phyloP scores from a whole-genome alignment of 2,113 vertebrate species.

The Telmatochromis brachygnathus region DNA sequence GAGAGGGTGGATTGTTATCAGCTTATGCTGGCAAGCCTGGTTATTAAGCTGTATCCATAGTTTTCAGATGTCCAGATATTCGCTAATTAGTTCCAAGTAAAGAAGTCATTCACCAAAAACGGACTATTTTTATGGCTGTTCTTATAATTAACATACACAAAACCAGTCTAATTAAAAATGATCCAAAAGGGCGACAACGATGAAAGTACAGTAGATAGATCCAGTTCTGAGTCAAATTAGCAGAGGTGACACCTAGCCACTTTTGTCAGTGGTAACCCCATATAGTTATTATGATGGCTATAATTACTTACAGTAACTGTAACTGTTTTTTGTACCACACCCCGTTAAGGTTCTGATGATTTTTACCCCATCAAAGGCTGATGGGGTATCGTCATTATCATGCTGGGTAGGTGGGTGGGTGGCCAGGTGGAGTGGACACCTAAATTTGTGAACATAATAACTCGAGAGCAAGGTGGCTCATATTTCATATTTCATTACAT shows the following conservation, averaged over 20 bases:
- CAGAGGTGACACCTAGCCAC: neutral
- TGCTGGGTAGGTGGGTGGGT: neutral
- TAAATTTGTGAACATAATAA: neutral
- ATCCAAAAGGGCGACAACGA: neutral
- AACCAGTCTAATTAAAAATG: neutral
- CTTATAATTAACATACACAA: neutral
- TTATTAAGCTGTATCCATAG: neutral
- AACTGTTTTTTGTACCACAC: neutral
- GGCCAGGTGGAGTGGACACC: neutral
- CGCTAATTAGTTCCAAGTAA: neutral
- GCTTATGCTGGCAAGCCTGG: neutral
- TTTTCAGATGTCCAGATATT: neutral
- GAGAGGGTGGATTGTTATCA: neutral
- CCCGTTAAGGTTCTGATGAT: neutral
- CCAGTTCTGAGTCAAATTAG: neutral
- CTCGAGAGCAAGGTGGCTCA: neutral
- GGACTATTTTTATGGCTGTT: neutral
- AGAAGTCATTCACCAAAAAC: neutral
- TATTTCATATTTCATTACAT: neutral
- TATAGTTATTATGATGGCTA: neutral
- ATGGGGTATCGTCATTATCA: neutral
- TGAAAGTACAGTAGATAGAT: neutral
- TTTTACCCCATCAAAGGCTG: neutral
- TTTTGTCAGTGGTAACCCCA: neutral
- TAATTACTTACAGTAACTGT: neutral